A percentile compares a stretch with the other conserved stretches of the same genome.
Evolutionary conservation across 2,113 vertebrate genomes (phyloP).

Genomic region (Colaptes auratus): DNA sequence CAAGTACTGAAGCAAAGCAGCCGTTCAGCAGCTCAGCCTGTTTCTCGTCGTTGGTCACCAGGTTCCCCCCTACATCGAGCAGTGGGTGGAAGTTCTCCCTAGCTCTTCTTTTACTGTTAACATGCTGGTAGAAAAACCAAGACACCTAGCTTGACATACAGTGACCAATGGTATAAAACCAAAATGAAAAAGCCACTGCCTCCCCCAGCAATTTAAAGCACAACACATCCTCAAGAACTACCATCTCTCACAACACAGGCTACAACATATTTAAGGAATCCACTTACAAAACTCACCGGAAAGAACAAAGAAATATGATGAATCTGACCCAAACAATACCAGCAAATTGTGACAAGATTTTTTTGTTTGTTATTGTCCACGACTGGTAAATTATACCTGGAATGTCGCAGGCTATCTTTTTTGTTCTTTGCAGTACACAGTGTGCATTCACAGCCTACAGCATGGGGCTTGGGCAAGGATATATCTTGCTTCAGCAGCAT

Average conservation of each 20-base stretch:
- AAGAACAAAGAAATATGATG: background rate
- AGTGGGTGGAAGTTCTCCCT: too few relatives aligned
- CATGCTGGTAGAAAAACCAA: background rate
- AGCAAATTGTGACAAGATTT: background rate
- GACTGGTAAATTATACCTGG: conserved; percentile 79
- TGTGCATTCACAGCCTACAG: conserved; percentile 97
- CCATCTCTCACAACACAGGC: background rate
- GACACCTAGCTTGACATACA: background rate
- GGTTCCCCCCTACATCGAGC: too few relatives aligned
- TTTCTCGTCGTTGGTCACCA: too few relatives aligned
- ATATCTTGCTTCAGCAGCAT: conserved; percentile 98
- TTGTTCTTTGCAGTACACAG: conserved; percentile 99
- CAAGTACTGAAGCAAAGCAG: too few relatives aligned
- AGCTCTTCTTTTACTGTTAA: too few relatives aligned
- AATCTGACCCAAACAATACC: background rate
- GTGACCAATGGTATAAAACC: background rate
- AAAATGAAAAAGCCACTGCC: background rate
- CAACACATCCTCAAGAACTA: background rate
- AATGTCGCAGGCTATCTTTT: conserved; percentile 97
- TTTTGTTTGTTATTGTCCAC: background rate
- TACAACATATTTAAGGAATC: background rate
- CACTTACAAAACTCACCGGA: background rate
- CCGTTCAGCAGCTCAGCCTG: too few relatives aligned
- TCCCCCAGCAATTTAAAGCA: background rate
- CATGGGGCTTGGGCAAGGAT: conserved; percentile 94